Base-by-base conservation (phyloP, 2,113 vertebrate genomes). In the Nymphicus hollandicus region DNA sequence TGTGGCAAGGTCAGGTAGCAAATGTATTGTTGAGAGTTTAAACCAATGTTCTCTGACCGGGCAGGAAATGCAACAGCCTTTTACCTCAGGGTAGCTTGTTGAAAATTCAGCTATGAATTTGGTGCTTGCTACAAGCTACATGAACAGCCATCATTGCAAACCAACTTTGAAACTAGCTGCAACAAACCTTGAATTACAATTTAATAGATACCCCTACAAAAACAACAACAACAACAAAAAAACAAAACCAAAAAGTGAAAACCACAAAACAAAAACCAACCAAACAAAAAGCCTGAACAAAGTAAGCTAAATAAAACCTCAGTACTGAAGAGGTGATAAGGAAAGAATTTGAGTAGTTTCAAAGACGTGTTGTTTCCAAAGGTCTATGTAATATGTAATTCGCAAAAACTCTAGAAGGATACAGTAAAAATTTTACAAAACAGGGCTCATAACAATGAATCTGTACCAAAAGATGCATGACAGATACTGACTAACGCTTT, bases 11-110 rank as follows among this genome's bases (percentile, higher is more conserved):
- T 83, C 86, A 68, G 68, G 60, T 83, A 83, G 56, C 52, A 74
- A 81, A 71, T 52, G 56, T 72, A 46, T 58, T 81, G 37, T 52
- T 83, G 19, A 50, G 63, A 93, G 71, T 77, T 95, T 89, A 94
- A 95, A 96, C 37, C 19, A 71, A 37, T 76, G 24, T 56, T 72
- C 10, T 58, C 47, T 74, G 91, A 93, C 37, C 44, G 85, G 87
- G 71, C 15, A 81, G 72, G 66, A 95, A 97, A 94, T 80, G 31
- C 33, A 96, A 91, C 86, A 72, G 1, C 47, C 28, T 66, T 84
- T 76, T 79, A 88, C 35, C 66, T 85, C 39, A n/a, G 10, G 22
- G 68, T 53, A 94, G 52, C 76, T 60, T 81, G 39, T 27, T 84
- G 17, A 85, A 90, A 93, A 81, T 83, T 65, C 27, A 70, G 46